Base-by-base conservation (phyloP, 2,888 invertebrate species). In the Amphipyra tragopoginis region DNA sequence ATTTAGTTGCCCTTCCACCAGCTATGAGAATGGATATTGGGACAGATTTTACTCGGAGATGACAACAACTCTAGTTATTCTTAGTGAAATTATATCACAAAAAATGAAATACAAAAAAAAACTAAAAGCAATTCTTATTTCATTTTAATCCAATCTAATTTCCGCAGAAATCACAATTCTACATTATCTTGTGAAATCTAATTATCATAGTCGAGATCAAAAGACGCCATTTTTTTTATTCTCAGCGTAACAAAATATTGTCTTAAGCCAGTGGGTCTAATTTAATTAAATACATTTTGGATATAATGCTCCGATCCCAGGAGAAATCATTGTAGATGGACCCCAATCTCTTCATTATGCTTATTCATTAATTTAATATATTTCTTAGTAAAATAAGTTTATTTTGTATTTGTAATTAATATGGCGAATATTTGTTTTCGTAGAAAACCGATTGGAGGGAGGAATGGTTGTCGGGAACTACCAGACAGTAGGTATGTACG, bases 311-410 rank as follows among this genome's bases (percentile, higher is more conserved):
- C 10, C 1, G 13, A 45, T 57, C 73, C 72, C 77, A 9, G 9
- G 68, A 67, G 73, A 76, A 73, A 76, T 73, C 67, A 76, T 39
- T 42, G 14, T 9, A 45, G 51, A 72, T 47, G 42, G 52, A 13
- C n/a, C 39, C 13, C 47, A 10, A 54, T 68, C 50, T 57, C 8
- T 42, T 39, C 9, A 43, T 53, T 45, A 29, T 11, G 5, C n/a
- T 40, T 45, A 14, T 68, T 56, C 7, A 54, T 39, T 21, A n/a
- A 14, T 45, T 53, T n/a, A n/a, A n/a, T n/a, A n/a, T n/a, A n/a
- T n/a, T n/a, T n/a, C n/a, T n/a, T n/a, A n/a, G n/a, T n/a, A n/a
- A n/a, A n/a, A n/a, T n/a, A n/a, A n/a, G n/a, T n/a, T n/a, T n/a
- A n/a, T n/a, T n/a, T n/a, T n/a, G n/a, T n/a, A n/a, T n/a, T n/a